phyloP scores from a whole-genome alignment of 2,797 vertebrate genomes.

The Rallus crepitans region DNA sequence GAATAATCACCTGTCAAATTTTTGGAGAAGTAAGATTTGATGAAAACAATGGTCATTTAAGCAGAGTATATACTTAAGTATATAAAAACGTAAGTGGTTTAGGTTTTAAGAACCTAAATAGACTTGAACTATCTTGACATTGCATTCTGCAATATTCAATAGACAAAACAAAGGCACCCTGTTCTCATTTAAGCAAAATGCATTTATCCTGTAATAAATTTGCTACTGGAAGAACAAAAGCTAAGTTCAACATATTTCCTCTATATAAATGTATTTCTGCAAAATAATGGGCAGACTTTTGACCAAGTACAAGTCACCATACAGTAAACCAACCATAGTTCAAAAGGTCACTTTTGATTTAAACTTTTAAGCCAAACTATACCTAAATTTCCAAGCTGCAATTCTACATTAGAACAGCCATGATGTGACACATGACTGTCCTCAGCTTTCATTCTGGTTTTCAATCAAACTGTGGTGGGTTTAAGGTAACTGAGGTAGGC shows the following conservation, averaged over 20 bases:
- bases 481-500: background rate
- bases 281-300: background rate
- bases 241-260: background rate
- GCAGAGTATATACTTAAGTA: background rate
- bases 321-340: background rate
- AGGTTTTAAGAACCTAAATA: background rate
- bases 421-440: background rate
- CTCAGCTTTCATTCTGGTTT: background rate
- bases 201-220: background rate
- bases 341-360: background rate
- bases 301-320: background rate
- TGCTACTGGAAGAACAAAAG: too few species aligned
- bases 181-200: background rate
- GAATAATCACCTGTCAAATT: conserved; percentile 35
- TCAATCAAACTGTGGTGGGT: background rate
- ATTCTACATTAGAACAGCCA: background rate
- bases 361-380: background rate
- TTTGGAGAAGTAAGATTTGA: conserved; percentile 7
- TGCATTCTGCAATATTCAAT: background rate
- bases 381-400: background rate
- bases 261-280: background rate
- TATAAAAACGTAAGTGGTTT: background rate
- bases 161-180: background rate
- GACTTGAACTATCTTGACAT: background rate
- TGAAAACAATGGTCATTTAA: conserved; percentile 14